phyloP scores from a whole-genome alignment of 1,140 invertebrate genomes.

The Caerostris darwini region DNA sequence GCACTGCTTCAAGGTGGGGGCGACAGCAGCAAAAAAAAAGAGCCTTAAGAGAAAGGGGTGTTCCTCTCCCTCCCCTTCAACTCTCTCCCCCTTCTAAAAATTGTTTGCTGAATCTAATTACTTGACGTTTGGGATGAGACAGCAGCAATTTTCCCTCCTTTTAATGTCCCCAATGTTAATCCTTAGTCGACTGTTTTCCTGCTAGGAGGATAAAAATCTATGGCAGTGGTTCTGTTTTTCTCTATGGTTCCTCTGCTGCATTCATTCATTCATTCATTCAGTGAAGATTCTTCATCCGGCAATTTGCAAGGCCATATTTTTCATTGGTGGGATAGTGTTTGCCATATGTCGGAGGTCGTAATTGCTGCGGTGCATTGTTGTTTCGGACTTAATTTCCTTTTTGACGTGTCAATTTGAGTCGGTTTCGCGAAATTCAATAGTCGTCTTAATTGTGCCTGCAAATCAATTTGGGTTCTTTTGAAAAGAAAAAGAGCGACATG shows the following conservation, averaged over 20 bases:
- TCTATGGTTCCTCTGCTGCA: not conserved
- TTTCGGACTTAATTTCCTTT: constrained; percentile 37
- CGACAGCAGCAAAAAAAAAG: not conserved
- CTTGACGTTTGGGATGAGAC: constrained; percentile 63
- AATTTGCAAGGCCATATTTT: constrained; percentile 59
- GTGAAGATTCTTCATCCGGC: constrained; percentile 37
- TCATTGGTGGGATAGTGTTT: constrained; percentile 33
- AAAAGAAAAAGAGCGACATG: too few relatives aligned
- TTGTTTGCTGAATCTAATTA: constrained; percentile 75
- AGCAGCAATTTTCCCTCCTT: constrained; percentile 54
- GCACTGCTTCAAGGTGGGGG: not conserved
- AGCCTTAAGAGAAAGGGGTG: constrained; percentile 8
- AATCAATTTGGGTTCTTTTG: not conserved
- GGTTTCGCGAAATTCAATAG: constrained; percentile 8
- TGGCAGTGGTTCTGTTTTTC: not conserved
- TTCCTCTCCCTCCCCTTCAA: not conserved
- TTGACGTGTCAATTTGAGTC: constrained; percentile 15
- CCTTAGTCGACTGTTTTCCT: constrained; percentile 13
- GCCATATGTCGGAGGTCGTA: constrained; percentile 55
- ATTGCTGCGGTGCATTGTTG: constrained; percentile 33
- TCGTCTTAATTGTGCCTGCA: not conserved
- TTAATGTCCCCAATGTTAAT: constrained; percentile 2
- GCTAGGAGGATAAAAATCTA: not conserved
- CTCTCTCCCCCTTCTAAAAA: not conserved
- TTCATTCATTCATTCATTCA: not conserved